Evolutionary conservation across 2,888 invertebrate genomes (phyloP).

Genomic region (Ischnus inquisitorius): DNA sequence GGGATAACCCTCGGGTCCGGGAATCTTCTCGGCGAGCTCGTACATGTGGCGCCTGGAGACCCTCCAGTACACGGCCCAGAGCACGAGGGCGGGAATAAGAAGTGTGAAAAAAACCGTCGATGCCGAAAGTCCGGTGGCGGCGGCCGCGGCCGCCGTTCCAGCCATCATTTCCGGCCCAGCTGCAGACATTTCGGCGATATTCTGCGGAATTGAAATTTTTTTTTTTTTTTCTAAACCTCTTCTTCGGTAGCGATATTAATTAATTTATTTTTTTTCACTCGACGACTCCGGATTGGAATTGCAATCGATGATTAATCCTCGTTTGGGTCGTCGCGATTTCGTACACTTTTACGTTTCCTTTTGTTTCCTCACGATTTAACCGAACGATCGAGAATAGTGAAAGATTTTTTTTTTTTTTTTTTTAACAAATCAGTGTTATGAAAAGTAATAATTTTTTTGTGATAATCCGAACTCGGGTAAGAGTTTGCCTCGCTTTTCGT

Average conservation of each 20-base stretch:
- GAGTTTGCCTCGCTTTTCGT: too few relatives aligned
- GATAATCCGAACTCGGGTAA: too few relatives aligned
- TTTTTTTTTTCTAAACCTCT: not conserved
- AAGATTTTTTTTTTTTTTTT: slow-evolving; percentile 4
- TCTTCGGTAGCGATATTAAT: not conserved
- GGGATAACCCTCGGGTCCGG: slow-evolving; percentile 91
- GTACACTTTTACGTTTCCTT: not conserved
- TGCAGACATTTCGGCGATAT: slow-evolving; percentile 78
- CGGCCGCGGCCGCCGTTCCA: slow-evolving; percentile 77
- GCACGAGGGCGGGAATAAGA: slow-evolving; percentile 89
- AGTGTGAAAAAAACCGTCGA: slow-evolving; percentile 91
- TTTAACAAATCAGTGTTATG: not conserved
- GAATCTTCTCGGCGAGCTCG: slow-evolving; percentile 90
- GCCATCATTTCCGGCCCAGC: slow-evolving; percentile 82
- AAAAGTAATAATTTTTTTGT: slow-evolving; percentile 34
- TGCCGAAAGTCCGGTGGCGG: slow-evolving; percentile 87
- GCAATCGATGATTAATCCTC: slow-evolving; percentile 3
- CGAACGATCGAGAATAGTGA: not conserved
- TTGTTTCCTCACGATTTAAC: not conserved
- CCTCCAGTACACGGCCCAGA: slow-evolving; percentile 92
- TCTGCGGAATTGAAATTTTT: slow-evolving; percentile 31
- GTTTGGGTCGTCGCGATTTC: not conserved
- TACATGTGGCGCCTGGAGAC: slow-evolving; percentile 90
- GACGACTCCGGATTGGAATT: not conserved
- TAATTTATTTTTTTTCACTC: slow-evolving; percentile 4